phyloP scores from a whole-genome alignment of 2,888 invertebrate species.

The Hymenopus coronatus region DNA sequence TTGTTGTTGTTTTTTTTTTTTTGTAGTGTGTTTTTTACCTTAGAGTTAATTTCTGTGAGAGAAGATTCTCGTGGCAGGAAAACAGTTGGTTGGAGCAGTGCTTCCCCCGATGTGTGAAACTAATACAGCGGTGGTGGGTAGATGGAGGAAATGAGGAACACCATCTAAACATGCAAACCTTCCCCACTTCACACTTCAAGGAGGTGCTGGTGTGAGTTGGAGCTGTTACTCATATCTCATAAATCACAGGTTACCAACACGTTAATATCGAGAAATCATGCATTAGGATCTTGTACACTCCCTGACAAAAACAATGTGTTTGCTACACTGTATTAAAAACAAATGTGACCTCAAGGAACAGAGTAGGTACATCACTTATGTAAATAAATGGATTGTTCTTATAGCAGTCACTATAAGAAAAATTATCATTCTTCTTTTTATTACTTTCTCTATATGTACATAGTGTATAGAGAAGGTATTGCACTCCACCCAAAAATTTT shows the following conservation, averaged over 20 bases:
- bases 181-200: not conserved
- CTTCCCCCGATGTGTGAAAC: not conserved
- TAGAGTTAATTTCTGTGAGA: not conserved
- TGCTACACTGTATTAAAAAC: not conserved
- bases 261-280: constrained; percentile 11
- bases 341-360: not conserved
- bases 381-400: too few species aligned
- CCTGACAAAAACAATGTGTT: not conserved
- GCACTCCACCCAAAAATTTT: too few species aligned
- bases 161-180: not conserved
- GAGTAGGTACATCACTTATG: too few species aligned
- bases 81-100: not conserved
- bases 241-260: not conserved
- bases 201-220: not conserved
- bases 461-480: too few species aligned
- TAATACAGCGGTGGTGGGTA: not conserved
- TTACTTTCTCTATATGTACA: too few species aligned
- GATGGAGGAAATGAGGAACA: not conserved
- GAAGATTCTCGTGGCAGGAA: not conserved
- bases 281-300: not conserved
- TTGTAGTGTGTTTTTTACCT: not conserved
- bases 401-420: too few species aligned
- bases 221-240: not conserved
- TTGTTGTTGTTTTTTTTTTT: not conserved
- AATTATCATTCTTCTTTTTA: too few species aligned